Conservation (phyloP, 1,140 invertebrate genomes). For the Camponotus floridanus region DNA sequence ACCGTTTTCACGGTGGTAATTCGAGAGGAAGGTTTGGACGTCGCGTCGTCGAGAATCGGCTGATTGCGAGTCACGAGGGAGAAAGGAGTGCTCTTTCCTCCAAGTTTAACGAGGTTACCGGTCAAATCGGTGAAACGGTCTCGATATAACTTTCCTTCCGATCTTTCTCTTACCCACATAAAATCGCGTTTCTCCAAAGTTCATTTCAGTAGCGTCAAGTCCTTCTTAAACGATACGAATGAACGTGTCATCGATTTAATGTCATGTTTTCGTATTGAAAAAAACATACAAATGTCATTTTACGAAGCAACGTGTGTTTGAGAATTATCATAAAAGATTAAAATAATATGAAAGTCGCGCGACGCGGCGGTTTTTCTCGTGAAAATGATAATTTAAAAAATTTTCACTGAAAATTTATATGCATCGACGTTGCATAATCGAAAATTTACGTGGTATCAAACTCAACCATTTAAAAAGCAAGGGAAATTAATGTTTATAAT, state of each 20-base stretch:
- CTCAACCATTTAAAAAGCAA: slow-evolving; percentile 45
- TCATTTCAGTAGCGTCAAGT: not conserved
- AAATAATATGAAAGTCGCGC: not conserved
- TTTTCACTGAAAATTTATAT: slow-evolving; percentile 52
- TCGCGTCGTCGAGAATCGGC: slow-evolving; percentile 61
- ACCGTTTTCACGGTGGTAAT: slow-evolving; percentile 60
- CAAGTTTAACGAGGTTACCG: slow-evolving; percentile 68
- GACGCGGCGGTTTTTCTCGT: not conserved
- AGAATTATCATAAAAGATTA: not conserved
- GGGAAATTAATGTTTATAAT: slow-evolving; percentile 62
- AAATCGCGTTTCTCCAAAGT: slow-evolving; percentile 27
- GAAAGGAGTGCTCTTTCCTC: slow-evolving; percentile 54
- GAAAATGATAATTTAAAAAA: slow-evolving; percentile 17
- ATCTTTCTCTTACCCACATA: slow-evolving; percentile 26
- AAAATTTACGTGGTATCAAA: slow-evolving; percentile 54
- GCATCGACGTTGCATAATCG: slow-evolving; percentile 60
- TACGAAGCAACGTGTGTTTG: not conserved
- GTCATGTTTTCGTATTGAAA: not conserved
- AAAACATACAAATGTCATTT: not conserved
- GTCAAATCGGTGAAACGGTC: slow-evolving; percentile 65
- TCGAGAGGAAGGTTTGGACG: slow-evolving; percentile 69
- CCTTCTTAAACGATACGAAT: not conserved
- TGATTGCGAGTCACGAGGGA: slow-evolving; percentile 71
- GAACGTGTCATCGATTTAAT: slow-evolving; percentile 34
- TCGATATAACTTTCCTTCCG: slow-evolving; percentile 31